phyloP scores from a whole-genome alignment of 2,113 vertebrate genomes.

The zebrafish (Danio rerio) region DNA sequence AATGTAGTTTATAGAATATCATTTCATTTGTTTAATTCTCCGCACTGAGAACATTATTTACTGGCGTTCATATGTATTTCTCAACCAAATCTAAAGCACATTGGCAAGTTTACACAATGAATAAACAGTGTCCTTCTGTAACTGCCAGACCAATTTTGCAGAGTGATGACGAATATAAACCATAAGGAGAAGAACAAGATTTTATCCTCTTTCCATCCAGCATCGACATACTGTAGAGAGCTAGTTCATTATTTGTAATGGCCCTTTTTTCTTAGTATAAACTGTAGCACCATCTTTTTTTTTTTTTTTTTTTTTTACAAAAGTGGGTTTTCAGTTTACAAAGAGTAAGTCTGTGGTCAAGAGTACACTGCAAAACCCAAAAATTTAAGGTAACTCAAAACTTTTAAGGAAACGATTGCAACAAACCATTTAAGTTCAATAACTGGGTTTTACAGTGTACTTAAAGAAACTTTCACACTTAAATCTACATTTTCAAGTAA shows the following conservation, averaged over 20 bases:
- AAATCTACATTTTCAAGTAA: too few species aligned
- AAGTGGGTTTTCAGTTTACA: too few species aligned
- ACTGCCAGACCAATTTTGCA: not conserved
- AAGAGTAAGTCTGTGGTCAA: too few species aligned
- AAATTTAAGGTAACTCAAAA: too few species aligned
- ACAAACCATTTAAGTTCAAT: too few species aligned
- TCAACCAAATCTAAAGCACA: constrained; percentile 1
- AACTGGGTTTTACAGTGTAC: too few species aligned
- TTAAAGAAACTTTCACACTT: too few species aligned
- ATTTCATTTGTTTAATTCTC: constrained; percentile 18
- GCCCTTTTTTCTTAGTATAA: not conserved
- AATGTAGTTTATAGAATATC: constrained; percentile 10
- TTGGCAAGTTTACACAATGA: constrained; percentile 8
- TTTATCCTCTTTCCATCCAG: not conserved
- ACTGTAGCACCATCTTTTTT: too few species aligned
- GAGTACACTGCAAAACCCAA: too few species aligned
- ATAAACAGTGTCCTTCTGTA: constrained; percentile 1
- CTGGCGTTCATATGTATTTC: not conserved
- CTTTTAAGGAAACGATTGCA: too few species aligned
- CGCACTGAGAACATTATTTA: not conserved
- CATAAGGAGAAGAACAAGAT: not conserved
- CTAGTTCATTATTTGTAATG: not conserved
- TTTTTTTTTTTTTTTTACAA: too few species aligned
- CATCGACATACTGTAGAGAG: not conserved
- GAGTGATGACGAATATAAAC: constrained; percentile 1